Evolutionary conservation across 2,888 invertebrate genomes (phyloP).

Genomic region (Drosophila paramelanica): DNA sequence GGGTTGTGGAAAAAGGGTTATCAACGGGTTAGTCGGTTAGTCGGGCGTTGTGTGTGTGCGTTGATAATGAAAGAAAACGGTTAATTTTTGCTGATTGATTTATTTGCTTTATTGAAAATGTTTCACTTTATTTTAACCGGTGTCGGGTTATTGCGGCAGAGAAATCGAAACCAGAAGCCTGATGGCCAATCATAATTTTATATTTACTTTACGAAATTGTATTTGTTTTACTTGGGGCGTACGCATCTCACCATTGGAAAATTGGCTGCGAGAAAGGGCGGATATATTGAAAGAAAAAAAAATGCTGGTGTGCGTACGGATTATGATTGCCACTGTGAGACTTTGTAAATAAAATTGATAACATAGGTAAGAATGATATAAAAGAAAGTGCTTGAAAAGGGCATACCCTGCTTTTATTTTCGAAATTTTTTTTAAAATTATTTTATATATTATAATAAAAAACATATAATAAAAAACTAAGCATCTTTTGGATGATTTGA

Average conservation of each 20-base stretch:
- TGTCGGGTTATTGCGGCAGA: not conserved
- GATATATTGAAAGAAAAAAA: not conserved
- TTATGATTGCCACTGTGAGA: not conserved
- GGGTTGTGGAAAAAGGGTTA: conserved; percentile 31
- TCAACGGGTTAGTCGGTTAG: conserved; percentile 16
- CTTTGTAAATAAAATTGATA: not conserved
- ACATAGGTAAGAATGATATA: not conserved
- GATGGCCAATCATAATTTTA: conserved; percentile 73
- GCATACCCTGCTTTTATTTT: not conserved
- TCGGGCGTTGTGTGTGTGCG: conserved; percentile 3
- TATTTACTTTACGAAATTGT: conserved; percentile 75
- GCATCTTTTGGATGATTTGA: too few relatives aligned
- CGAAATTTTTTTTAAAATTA: too few relatives aligned
- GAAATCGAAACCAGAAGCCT: conserved; percentile 24
- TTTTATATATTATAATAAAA: too few relatives aligned
- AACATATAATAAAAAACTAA: too few relatives aligned
- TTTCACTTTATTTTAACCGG: conserved; percentile 25
- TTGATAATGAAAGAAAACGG: conserved; percentile 27
- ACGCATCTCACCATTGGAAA: not conserved
- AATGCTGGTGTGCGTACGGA: conserved; percentile 4
- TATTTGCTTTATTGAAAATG: conserved; percentile 52
- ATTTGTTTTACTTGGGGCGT: conserved; percentile 66
- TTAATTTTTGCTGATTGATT: conserved; percentile 63
- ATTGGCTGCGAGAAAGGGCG: not conserved
- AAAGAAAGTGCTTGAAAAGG: not conserved